These are phyloP conservation scores for Xylophagus ater DNA, from an alignment of 2,888 invertebrate species.

Conservation along the genomic window DNA sequence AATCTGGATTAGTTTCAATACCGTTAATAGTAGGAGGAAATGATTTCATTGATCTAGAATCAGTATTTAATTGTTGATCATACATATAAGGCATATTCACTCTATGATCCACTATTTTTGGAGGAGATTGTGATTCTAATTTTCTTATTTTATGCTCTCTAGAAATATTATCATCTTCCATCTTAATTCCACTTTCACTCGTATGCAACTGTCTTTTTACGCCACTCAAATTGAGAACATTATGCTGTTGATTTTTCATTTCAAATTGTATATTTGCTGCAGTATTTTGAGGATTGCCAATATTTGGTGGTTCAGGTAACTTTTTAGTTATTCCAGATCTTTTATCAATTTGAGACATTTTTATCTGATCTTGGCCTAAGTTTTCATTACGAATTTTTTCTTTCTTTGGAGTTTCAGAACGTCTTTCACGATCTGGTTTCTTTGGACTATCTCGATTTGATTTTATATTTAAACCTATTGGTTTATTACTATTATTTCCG, in stretches of 20 bases:
- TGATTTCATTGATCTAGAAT: constrained; percentile 11
- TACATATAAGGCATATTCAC: constrained; percentile 1
- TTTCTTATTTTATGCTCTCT: constrained; percentile 17
- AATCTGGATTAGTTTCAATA: constrained; percentile 58
- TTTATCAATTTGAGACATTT: constrained; percentile 3
- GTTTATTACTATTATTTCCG: constrained; percentile 16
- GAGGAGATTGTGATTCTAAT: constrained; percentile 13
- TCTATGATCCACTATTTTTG: constrained; percentile 9
- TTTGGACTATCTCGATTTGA: constrained; percentile 34
- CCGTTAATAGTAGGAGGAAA: constrained; percentile 43
- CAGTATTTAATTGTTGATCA: constrained; percentile 7
- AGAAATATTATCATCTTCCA: constrained; percentile 11
- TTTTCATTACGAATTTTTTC: constrained; percentile 29
- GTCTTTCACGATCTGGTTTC: constrained; percentile 23
- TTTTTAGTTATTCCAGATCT: constrained; percentile 8
- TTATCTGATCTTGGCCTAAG: neutral
- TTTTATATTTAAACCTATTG: constrained; percentile 19
- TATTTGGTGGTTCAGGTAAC: neutral
- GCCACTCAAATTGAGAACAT: constrained; percentile 11
- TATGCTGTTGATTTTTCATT: constrained; percentile 9
- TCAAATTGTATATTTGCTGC: constrained; percentile 6
- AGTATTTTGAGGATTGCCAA: neutral
- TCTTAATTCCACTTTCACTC: neutral
- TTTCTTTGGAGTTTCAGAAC: constrained; percentile 29
- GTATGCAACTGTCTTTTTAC: constrained; percentile 13